A percentile compares a stretch with the other conserved stretches of the same genome.
phyloP scores from a whole-genome alignment of 2,797 vertebrate genomes.

The Coranthus polyacanthus region DNA sequence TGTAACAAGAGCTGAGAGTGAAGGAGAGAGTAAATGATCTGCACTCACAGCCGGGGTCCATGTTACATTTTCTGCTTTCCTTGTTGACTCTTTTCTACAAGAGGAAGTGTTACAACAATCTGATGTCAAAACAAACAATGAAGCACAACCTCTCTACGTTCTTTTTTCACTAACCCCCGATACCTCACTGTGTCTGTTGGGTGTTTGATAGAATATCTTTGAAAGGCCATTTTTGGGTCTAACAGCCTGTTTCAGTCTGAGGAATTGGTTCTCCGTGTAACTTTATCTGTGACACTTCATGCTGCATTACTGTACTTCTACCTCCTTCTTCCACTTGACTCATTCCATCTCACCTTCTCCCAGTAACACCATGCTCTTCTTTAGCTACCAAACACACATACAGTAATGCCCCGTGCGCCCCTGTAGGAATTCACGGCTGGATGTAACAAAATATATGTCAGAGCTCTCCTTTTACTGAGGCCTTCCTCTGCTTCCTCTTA shows the following conservation, averaged over 20 bases:
- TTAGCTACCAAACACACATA: slow-evolving; percentile 41
- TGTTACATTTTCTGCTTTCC: slow-evolving; percentile 35
- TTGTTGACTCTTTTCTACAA: slow-evolving; percentile 24
- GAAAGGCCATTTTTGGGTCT: slow-evolving; percentile 48
- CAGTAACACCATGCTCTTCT: slow-evolving; percentile 31
- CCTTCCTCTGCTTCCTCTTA: slow-evolving; percentile 59
- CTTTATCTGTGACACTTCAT: slow-evolving; percentile 61
- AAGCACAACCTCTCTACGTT: slow-evolving; percentile 7
- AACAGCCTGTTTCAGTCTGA: slow-evolving; percentile 49
- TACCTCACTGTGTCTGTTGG: background rate
- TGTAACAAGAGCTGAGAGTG: slow-evolving; percentile 64
- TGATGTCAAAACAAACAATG: slow-evolving; percentile 58
- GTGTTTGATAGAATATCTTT: slow-evolving; percentile 33
- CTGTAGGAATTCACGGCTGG: slow-evolving; percentile 68
- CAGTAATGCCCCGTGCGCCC: slow-evolving; percentile 35
- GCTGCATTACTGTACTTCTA: slow-evolving; percentile 47
- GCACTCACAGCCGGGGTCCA: slow-evolving; percentile 34
- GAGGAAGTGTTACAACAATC: slow-evolving; percentile 49
- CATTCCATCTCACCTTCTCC: slow-evolving; percentile 17
- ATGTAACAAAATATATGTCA: slow-evolving; percentile 79
- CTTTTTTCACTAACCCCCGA: background rate
- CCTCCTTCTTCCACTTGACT: slow-evolving; percentile 28
- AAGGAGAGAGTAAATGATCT: slow-evolving; percentile 48
- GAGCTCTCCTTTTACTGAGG: slow-evolving; percentile 69
- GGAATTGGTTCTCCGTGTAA: slow-evolving; percentile 56